Percentiles rank a stretch among this genome's conserved stretches.
These are phyloP conservation scores for Antheraea mylitta DNA, from an alignment of 1,140 invertebrate species.

Conservation along the genomic window DNA sequence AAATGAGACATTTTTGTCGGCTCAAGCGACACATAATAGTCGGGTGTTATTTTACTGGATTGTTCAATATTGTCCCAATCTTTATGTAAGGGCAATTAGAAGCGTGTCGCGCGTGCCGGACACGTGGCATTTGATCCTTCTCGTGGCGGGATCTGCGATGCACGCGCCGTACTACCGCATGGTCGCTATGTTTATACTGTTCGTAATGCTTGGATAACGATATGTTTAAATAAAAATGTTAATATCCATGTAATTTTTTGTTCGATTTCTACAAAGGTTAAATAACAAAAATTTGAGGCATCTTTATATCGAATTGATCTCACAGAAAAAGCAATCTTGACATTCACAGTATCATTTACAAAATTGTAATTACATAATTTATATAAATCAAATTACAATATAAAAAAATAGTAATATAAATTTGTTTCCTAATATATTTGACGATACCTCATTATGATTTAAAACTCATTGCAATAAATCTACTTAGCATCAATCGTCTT, in stretches of 20 bases:
- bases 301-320: too few species aligned
- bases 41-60: conserved; percentile 75
- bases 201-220: conserved; percentile 47
- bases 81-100: conserved; percentile 72
- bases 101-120: conserved; percentile 65
- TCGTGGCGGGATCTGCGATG: conserved; percentile 31
- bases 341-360: too few species aligned
- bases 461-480: too few species aligned
- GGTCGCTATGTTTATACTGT: conserved; percentile 63
- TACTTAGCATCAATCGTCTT: too few species aligned
- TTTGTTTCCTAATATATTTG: too few species aligned
- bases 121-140: conserved; percentile 50
- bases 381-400: too few species aligned
- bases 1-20: conserved; percentile 74
- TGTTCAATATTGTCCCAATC: conserved; percentile 75
- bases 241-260: background rate
- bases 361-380: too few species aligned
- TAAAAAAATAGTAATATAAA: too few species aligned
- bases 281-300: too few species aligned
- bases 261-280: background rate
- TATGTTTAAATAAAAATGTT: conserved; percentile 35
- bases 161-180: conserved; percentile 31
- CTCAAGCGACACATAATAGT: conserved; percentile 50
- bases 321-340: too few species aligned
- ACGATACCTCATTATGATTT: too few species aligned